These are phyloP conservation scores for Drosophila dunni DNA, from an alignment of 1,140 invertebrate genomes.

Conservation along the genomic window DNA sequence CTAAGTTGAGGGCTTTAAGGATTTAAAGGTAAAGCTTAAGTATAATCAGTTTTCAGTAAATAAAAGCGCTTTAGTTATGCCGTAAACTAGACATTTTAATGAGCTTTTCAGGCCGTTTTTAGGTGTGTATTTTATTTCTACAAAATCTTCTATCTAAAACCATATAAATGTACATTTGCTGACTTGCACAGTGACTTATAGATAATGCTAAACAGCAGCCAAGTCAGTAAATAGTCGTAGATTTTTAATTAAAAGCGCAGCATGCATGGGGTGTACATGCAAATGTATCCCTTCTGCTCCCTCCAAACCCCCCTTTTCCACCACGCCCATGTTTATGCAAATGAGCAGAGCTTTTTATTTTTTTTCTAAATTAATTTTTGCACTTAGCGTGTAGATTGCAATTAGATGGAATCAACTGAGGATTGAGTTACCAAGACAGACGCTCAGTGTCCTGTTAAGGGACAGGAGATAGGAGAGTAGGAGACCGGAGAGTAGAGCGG, in stretches of 20 bases:
- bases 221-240: conserved; percentile 22
- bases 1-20: background rate
- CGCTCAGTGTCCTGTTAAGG: conserved; percentile 2
- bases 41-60: too few species aligned
- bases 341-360: conserved; percentile 48
- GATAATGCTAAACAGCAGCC: conserved; percentile 13
- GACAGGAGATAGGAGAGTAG: background rate
- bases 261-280: conserved; percentile 36
- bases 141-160: conserved; percentile 4
- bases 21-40: background rate
- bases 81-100: too few species aligned
- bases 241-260: conserved; percentile 80
- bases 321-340: conserved; percentile 46
- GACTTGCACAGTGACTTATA: conserved; percentile 17
- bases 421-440: conserved; percentile 62
- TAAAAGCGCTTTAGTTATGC: too few species aligned
- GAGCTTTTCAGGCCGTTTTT: too few species aligned
- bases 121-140: background rate
- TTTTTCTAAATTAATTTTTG: conserved; percentile 75
- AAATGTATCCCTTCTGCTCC: background rate
- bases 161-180: conserved; percentile 58
- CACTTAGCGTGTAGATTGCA: conserved; percentile 76
- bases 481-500: background rate
- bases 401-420: conserved; percentile 53
- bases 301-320: too few species aligned